Evolutionary conservation across 2,113 vertebrate species (phyloP), one percentile per base, ranked within the genome.

Genomic region (Alouatta palliata): DNA sequence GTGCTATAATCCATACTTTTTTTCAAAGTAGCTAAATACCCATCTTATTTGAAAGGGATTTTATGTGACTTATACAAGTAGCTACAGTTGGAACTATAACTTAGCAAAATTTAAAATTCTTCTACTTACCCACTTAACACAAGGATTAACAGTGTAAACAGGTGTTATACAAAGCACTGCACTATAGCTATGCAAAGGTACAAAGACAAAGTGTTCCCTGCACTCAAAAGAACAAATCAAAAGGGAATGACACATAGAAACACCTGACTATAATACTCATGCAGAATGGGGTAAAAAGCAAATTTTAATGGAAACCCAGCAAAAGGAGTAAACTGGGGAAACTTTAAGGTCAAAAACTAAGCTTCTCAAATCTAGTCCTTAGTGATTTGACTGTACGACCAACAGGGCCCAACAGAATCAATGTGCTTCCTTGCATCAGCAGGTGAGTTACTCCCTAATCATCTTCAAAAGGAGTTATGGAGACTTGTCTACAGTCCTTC

Each of bases 91-190:
- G 56, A 61, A 82, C 47, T 68, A 17, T 32, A 90, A 97, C 66
- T 95, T 61, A 87, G 14, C 35, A 87, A 90, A 93, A 82, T 73
- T 87, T 87, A 87, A 49, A 95, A 86, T 66, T 85, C 61, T 87
- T 61, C 71, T 37, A 91, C 56, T 64, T 94, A 66, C 40, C 35
- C 49, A 85, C 37, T 49, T 91, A 87, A 87, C 25, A 58, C 20
- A 68, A 84, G 10, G n/a, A 71, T 79, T 88, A 91, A 68, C 25
- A 47, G 45, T 83, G 70, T 83, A 91, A 90, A 95, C 11, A 20
- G 80, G 40, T 30, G 25, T 45, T 85, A 89, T 54, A 81, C 23
- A 89, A 88, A 94, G 68, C 12, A 96, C 35, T 58, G 3, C 64
- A 45, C 43, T 83, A 54, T 20, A 66, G 21, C 45, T 90, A 90